phyloP scores from a whole-genome alignment of 2,113 vertebrate species.

The Beaufortia kweichowensis region DNA sequence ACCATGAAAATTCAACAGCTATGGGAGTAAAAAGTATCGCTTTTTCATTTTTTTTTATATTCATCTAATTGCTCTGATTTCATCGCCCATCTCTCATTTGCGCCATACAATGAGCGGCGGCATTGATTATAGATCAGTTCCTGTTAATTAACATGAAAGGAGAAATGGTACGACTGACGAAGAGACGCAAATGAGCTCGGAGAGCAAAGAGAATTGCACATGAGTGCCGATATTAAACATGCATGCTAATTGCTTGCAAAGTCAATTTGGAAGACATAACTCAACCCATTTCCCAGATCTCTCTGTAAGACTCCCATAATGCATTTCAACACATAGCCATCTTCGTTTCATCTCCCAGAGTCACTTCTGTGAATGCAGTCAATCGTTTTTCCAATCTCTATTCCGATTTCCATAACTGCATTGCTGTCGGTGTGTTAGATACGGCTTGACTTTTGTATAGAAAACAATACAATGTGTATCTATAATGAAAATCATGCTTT shows the following conservation, averaged over 20 bases:
- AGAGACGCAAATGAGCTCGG: slow-evolving; percentile 11
- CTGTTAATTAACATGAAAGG: slow-evolving; percentile 24
- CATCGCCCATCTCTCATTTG: slow-evolving; percentile 10
- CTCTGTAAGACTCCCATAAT: not conserved
- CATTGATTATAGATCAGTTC: slow-evolving; percentile 21
- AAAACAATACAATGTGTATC: slow-evolving; percentile 27
- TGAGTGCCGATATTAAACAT: slow-evolving; percentile 39
- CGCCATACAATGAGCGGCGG: not conserved
- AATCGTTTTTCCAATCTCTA: not conserved
- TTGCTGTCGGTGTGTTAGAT: slow-evolving; percentile 30
- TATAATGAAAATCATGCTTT: slow-evolving; percentile 21
- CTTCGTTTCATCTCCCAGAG: not conserved
- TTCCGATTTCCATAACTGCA: not conserved
- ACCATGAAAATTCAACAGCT: slow-evolving; percentile 43
- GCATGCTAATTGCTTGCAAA: slow-evolving; percentile 37
- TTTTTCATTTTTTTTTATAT: not conserved
- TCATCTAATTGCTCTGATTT: slow-evolving; percentile 15
- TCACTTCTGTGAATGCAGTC: not conserved
- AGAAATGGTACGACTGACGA: not conserved
- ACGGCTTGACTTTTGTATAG: slow-evolving; percentile 9
- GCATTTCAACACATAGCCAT: not conserved
- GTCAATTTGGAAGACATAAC: slow-evolving; percentile 31
- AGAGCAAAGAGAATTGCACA: slow-evolving; percentile 31
- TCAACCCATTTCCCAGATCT: slow-evolving; percentile 9
- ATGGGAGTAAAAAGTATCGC: not conserved